Conservation (phyloP, 2,888 invertebrate genomes). For the Masnerella sp. region DNA sequence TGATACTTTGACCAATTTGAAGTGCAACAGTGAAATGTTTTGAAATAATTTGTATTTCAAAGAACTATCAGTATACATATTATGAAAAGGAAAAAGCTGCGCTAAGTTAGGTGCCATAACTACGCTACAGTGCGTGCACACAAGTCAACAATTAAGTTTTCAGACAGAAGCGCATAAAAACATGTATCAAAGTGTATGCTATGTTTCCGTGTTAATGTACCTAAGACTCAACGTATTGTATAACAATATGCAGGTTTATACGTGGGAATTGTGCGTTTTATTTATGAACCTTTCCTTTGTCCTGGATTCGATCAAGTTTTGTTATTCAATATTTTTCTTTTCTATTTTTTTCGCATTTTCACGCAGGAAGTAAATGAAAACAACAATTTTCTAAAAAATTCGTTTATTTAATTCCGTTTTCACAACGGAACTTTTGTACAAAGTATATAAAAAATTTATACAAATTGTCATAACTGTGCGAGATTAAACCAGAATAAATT, state of each 20-base stretch:
- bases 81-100: constrained; percentile 15
- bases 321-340: too few species aligned
- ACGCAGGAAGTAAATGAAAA: too few species aligned
- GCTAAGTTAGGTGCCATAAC: constrained; percentile 19
- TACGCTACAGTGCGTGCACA: constrained; percentile 61
- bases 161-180: constrained; percentile 54
- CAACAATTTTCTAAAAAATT: constrained; percentile 72
- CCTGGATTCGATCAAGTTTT: neutral
- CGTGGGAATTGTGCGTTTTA: constrained; percentile 59
- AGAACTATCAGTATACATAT: constrained; percentile 15
- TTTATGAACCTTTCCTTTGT: constrained; percentile 17
- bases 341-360: too few species aligned
- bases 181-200: constrained; percentile 69
- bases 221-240: constrained; percentile 75
- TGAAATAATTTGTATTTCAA: constrained; percentile 29
- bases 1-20: constrained; percentile 32
- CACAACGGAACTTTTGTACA: constrained; percentile 68
- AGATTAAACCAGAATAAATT: constrained; percentile 23
- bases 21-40: constrained; percentile 27
- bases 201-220: constrained; percentile 72
- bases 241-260: constrained; percentile 75
- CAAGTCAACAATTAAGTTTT: constrained; percentile 48
- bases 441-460: constrained; percentile 69
- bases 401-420: constrained; percentile 71
- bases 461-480: constrained; percentile 66